Percentiles rank a stretch among this genome's conserved stretches.
These are phyloP conservation scores for Clarias batrachus DNA, from an alignment of 2,113 vertebrate species.

Conservation along the genomic window DNA sequence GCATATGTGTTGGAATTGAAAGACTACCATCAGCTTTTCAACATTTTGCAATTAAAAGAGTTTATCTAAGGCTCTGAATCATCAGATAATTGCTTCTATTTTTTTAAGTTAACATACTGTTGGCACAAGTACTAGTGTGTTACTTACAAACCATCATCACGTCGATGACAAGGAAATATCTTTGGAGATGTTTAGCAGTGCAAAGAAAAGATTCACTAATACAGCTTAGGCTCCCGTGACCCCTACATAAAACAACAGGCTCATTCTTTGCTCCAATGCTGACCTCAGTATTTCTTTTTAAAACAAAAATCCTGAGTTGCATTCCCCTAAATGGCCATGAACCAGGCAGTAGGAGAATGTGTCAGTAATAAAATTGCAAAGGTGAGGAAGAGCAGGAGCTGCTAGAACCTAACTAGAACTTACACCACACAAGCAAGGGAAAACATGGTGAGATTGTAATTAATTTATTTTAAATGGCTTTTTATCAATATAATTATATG, in stretches of 20 bases:
- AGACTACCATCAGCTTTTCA: constrained; percentile 66
- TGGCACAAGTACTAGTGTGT: constrained; percentile 60
- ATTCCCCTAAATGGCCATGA: constrained; percentile 68
- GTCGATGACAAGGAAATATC: constrained; percentile 64
- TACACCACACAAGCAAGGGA: constrained; percentile 38
- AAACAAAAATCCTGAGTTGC: constrained; percentile 74
- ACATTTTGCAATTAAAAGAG: constrained; percentile 68
- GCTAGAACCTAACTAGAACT: constrained; percentile 12
- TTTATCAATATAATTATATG: background rate
- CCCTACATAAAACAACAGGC: constrained; percentile 71
- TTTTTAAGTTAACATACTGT: constrained; percentile 58
- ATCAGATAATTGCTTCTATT: constrained; percentile 52
- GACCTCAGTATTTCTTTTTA: constrained; percentile 80
- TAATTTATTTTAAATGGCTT: background rate
- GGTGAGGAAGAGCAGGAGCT: constrained; percentile 56
- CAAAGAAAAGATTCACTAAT: constrained; percentile 70
- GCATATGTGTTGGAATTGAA: constrained; percentile 59
- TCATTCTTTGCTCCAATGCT: constrained; percentile 74
- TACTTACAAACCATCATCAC: constrained; percentile 62
- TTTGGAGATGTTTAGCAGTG: constrained; percentile 69
- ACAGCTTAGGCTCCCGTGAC: constrained; percentile 66
- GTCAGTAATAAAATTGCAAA: constrained; percentile 54
- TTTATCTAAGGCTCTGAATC: constrained; percentile 59
- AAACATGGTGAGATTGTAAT: constrained; percentile 66
- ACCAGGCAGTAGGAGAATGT: constrained; percentile 52